phyloP scores from a whole-genome alignment of 1,140 invertebrate genomes.

The Leptinotarsa lineolata region DNA sequence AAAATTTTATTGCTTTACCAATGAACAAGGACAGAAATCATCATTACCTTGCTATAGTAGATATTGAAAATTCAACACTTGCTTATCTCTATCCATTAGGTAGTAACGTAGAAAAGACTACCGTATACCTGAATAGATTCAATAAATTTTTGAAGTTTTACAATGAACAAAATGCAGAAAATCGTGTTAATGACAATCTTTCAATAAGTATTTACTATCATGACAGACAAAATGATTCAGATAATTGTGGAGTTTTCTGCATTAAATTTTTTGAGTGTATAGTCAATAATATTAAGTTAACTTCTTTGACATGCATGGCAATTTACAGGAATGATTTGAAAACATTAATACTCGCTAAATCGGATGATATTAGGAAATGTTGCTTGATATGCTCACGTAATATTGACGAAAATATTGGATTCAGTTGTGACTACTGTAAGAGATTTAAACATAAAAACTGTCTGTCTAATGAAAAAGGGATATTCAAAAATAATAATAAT shows the following conservation, averaged over 20 bases:
- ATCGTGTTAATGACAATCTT: not conserved
- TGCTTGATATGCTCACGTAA: not conserved
- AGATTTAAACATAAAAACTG: not conserved
- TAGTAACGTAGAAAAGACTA: constrained; percentile 2
- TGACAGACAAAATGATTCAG: not conserved
- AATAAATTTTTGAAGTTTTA: not conserved
- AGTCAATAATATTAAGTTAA: not conserved
- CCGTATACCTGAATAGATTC: not conserved
- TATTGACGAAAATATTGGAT: not conserved
- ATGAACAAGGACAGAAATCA: constrained; percentile 7
- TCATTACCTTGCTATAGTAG: constrained; percentile 15
- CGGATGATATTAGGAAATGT: constrained; percentile 1
- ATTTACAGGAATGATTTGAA: not conserved
- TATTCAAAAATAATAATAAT: not conserved
- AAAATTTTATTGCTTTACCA: not conserved
- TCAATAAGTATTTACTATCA: not conserved
- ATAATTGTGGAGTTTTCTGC: constrained; percentile 14
- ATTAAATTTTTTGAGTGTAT: constrained; percentile 1
- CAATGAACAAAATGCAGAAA: not conserved
- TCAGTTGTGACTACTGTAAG: not conserved
- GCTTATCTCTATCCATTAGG: constrained; percentile 13
- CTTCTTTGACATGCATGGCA: not conserved
- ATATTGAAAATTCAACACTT: constrained; percentile 11
- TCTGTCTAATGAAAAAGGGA: not conserved
- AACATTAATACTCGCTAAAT: not conserved